Percentiles rank a stretch among this genome's conserved stretches.
These are phyloP conservation scores for Dermatophagoides farinae DNA, from an alignment of 1,140 invertebrate species.

Conservation along the genomic window DNA sequence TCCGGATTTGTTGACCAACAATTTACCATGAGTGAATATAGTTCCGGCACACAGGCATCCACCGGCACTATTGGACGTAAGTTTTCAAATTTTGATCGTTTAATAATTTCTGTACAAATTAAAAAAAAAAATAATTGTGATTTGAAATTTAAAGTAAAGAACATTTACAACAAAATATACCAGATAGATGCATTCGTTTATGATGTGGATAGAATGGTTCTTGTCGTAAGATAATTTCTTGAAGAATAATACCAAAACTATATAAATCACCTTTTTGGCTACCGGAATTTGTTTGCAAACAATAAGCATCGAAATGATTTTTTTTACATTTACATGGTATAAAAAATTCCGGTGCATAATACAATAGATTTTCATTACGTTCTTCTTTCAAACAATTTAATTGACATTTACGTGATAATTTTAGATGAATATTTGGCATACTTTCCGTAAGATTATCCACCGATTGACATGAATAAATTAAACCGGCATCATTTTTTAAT, in stretches of 20 bases:
- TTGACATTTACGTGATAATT: not conserved
- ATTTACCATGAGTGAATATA: slow-evolving; percentile 50
- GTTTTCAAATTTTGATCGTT: not conserved
- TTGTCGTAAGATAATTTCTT: slow-evolving; percentile 39
- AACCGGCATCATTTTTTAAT: slow-evolving; percentile 34
- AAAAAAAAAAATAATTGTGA: not conserved
- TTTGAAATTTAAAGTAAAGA: not conserved
- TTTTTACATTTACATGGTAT: slow-evolving; percentile 41
- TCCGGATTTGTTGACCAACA: slow-evolving; percentile 64
- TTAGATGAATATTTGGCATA: not conserved
- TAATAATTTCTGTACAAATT: slow-evolving; percentile 2
- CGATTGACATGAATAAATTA: not conserved
- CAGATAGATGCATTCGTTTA: not conserved
- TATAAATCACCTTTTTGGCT: slow-evolving; percentile 49
- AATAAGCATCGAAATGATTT: slow-evolving; percentile 23
- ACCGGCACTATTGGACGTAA: not conserved
- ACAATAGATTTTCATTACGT: slow-evolving; percentile 77
- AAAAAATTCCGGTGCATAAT: slow-evolving; percentile 84
- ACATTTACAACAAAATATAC: no score
- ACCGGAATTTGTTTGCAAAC: not conserved
- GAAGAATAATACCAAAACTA: slow-evolving; percentile 78
- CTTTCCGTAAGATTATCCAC: slow-evolving; percentile 1
- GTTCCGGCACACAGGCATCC: slow-evolving; percentile 39
- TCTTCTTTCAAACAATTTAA: slow-evolving; percentile 35
- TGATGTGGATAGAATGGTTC: slow-evolving; percentile 23